Base-by-base conservation (phyloP, 2,888 invertebrate species). In the Plemyria rubiginata region DNA sequence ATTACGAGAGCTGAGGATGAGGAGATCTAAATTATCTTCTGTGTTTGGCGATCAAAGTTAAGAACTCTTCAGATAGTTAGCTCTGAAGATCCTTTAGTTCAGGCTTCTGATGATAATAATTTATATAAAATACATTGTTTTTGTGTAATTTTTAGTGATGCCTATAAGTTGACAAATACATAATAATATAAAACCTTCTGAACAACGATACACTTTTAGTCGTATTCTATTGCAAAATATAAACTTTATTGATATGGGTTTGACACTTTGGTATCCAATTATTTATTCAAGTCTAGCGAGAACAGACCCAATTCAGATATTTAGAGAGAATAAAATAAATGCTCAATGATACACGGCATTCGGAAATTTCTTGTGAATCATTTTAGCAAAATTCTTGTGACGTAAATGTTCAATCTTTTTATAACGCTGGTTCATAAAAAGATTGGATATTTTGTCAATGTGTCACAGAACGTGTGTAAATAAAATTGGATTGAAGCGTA, bases 401-500 rank as follows among this genome's bases (percentile, higher is more conserved):
- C 45, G 16, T 32, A 54, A 54, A 46, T 52, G 45, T 36, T 6
- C 28, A 43, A 54, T 54, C 29, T 54, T 53, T 53, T 54, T 45
- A 45, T 54, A 32, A 8, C 32, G 36, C 0, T 32, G 32, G 1
- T 51, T 5, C 59, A 38, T 29, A 45, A 65, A 60, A 51, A 64
- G 41, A 60, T 54, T 50, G n/a, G 36, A 16, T 65, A 64, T 64
- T 62, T 62, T 57, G 56, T 66, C 50, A 62, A 12, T 12, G 36
- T 32, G 13, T 41, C 45, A 16, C 45, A 45, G 11, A 15, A 45
- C 4, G 5, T 45, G 1, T 45, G 45, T 45, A 45, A 45, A 45
- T 11, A 45, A 16, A 45, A 45, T 45, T 45, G 45, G 11, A 45
- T 45, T 38, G 36, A 38, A 38, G 11, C 11, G 36, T 38, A 38